Evolutionary conservation across 53 echinoderm and acorn worm species (phyloP), one percentile per base, ranked within the genome.

Genomic region (Henricia sp.): DNA sequence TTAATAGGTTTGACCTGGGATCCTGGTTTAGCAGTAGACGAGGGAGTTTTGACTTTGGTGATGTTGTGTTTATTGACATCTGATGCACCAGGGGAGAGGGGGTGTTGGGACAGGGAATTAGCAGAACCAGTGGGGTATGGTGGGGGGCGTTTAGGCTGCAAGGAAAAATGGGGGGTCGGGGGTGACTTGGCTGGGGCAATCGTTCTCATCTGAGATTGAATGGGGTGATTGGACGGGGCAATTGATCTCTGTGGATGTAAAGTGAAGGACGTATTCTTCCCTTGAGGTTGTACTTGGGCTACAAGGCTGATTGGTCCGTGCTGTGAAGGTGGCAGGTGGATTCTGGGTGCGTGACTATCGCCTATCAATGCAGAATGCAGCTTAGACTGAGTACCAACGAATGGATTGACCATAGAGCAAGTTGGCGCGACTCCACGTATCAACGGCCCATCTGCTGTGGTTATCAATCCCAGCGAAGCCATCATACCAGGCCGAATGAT

Each of bases 141-240:
- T 30, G 71, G 70, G 55, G 64, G 52, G 4, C 65, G 57, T 41
- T 76, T 86, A 24, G 86, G 76, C n/a, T 66, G 75, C 66, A 86
- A 40, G 8, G 75, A 76, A 30, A 76, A 3, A 10, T 86, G 86
- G 3, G 75, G 54, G 20, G 71, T 50, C 42, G 77, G 77, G 25
- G 71, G 84, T 12, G 87, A 74, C 34, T 84, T 87, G 37, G 86
- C 76, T 28, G 86, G 86, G 37, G 86, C 75, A 35, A 75, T 86
- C 12, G 74, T 62, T 27, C 54, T 62, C 80, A 80, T 80, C 42
- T 80, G 80, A 3, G 43, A 48, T 29, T 80, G 80, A 35, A 80
- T 43, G 36, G 80, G 14, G 24, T 39, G 34, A 12, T 63, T 63
- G 6, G 52, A 2, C 6, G 44, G 41, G 50, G 52, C 51, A 34